These are phyloP conservation scores for Pseudochirops cupreus DNA, from an alignment of 2,797 vertebrate species.

Conservation along the genomic window DNA sequence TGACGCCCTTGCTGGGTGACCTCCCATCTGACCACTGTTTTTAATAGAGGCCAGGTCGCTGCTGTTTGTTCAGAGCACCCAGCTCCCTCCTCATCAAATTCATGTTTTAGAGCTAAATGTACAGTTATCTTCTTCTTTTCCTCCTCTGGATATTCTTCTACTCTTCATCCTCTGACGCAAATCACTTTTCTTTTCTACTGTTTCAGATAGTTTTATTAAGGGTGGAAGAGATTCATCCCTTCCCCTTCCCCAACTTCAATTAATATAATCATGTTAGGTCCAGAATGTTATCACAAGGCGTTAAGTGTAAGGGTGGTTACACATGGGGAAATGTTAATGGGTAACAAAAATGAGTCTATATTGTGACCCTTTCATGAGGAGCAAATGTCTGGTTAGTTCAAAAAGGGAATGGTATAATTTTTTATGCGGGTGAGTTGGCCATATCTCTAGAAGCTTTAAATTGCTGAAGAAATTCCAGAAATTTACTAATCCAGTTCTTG, in stretches of 20 bases:
- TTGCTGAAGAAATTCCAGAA: background rate
- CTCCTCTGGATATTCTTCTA: background rate
- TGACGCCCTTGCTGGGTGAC: no score
- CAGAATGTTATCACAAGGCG: background rate
- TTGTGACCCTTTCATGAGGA: background rate
- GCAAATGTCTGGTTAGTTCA: background rate
- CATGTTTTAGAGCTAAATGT: background rate
- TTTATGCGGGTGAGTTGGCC: background rate
- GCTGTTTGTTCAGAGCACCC: background rate
- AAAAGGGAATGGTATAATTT: background rate
- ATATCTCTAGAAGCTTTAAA: background rate
- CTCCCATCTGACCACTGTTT: no score
- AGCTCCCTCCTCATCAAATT: background rate
- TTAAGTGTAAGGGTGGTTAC: no score
- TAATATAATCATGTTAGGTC: no score
- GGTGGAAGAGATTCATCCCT: no score
- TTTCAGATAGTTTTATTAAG: background rate
- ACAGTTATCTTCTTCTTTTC: background rate
- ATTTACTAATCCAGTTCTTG: background rate
- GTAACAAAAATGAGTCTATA: background rate
- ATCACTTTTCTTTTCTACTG: background rate
- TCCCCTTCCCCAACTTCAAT: no score
- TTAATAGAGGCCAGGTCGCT: background rate
- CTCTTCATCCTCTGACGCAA: no score
- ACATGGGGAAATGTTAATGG: background rate